Base-by-base conservation (phyloP, 2,797 vertebrate genomes). In the Halcyon chelicuti region DNA sequence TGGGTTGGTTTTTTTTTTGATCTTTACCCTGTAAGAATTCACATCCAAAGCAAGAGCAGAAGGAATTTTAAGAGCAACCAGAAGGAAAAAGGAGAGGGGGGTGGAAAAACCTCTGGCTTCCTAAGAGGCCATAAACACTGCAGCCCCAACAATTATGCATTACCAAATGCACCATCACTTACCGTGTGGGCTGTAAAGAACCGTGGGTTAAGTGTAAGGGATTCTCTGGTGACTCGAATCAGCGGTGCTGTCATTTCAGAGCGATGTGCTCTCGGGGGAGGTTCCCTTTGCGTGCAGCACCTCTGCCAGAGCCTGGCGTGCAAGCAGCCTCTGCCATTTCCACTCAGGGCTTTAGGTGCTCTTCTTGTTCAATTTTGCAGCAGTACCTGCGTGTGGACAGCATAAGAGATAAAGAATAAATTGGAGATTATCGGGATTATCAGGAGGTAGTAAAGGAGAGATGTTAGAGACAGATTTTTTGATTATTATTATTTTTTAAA, bases 11-110 rank as follows among this genome's bases (percentile, higher is more conserved):
- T 49, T 76, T 67, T 25, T 6, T 54, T 93, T 92, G 15, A 87
- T 54, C 78, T 93, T 92, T 92, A 52, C 78, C 76, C 46, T 52
- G 14, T 40, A 86, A 78, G 66, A 96, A 86, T 86, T 89, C 61
- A 67, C 65, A 86, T 58, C 57, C 47, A 79, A 61, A 83, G 55
- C 63, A 73, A 86, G 57, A 91, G 33, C 60, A 73, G 80, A 37
- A 91, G 42, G 62, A 94, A 73, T 93, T 90, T 73, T 82, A 84
- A 73, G 47, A 83, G 31, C 25, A 71, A 33, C 21, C 31, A 72
- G 57, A 94, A 71, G 47, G 28, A 79, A 85, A 87, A 78, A 44
- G 22, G n/a, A 52, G 22, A 75, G 33, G 18, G 68, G 20, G 37
- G 19, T 16, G 20, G 22, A 58, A 39, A 80, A 78, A 25, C 15